phyloP scores from a whole-genome alignment of 35 echinoderm and acorn worm genomes.

The Strongylocentrotus purpuratus region DNA sequence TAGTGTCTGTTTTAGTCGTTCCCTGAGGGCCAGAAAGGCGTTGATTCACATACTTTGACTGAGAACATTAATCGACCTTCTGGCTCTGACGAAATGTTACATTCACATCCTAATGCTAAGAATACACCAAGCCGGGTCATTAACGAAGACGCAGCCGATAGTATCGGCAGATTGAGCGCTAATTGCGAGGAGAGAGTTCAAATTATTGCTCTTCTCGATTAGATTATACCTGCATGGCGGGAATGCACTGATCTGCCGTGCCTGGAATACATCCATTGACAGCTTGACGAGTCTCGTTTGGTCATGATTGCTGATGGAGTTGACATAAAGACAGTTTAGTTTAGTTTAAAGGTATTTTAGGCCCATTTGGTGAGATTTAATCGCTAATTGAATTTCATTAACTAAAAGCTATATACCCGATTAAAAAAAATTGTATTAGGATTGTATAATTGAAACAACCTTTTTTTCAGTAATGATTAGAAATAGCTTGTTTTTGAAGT shows the following conservation, averaged over 20 bases:
- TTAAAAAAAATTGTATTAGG: too few species aligned
- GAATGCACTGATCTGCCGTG: neutral
- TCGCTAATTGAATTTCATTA: too few species aligned
- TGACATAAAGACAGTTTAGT: neutral
- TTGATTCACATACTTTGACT: too few species aligned
- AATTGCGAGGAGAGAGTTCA: neutral
- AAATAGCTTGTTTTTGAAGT: too few species aligned
- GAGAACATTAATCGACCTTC: too few species aligned
- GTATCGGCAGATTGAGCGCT: neutral
- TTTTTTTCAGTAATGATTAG: too few species aligned
- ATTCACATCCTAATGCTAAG: neutral
- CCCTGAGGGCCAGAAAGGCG: too few species aligned
- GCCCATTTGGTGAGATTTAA: too few species aligned
- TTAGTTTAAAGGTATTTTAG: too few species aligned
- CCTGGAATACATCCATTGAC: neutral
- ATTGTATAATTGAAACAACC: too few species aligned
- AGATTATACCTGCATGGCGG: neutral
- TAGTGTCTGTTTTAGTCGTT: too few species aligned
- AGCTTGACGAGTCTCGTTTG: neutral
- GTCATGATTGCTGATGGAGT: neutral
- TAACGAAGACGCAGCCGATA: neutral
- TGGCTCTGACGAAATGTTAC: neutral
- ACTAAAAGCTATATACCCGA: too few species aligned
- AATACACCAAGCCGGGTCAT: neutral
- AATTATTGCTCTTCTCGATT: neutral